Conservation (phyloP, 2,888 invertebrate species). For the Vannuccia rotundouncinata region DNA sequence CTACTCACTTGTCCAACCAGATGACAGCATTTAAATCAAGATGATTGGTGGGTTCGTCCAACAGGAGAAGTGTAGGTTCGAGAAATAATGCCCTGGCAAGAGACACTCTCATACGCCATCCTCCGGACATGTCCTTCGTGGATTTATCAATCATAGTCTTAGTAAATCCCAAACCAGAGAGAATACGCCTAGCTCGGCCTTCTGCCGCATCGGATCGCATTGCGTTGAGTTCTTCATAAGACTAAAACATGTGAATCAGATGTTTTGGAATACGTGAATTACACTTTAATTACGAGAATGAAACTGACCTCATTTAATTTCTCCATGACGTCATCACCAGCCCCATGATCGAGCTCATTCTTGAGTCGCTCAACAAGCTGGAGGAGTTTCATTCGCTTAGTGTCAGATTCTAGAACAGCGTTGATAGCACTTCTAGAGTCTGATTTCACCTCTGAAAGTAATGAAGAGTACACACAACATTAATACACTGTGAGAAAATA, state of each 20-base stretch:
- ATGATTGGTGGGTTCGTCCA: constrained; percentile 99
- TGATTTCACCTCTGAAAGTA: constrained; percentile 76
- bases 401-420: constrained; percentile 84
- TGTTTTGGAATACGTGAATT: too few relatives aligned
- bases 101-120: constrained; percentile 98
- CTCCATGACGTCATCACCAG: constrained; percentile 43
- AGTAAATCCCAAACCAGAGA: constrained; percentile 89
- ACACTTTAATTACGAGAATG: too few relatives aligned
- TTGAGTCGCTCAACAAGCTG: constrained; percentile 67
- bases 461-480: too few relatives aligned
- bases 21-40: constrained; percentile 98
- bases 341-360: constrained; percentile 67
- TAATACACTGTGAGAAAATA: too few relatives aligned
- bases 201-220: constrained; percentile 97
- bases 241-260: too few relatives aligned
- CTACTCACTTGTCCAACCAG: constrained; percentile 89
- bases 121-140: constrained; percentile 66
- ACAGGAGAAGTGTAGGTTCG: constrained; percentile 87
- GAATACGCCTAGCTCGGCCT: constrained; percentile 83
- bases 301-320: constrained; percentile 25
- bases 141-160: constrained; percentile 73
- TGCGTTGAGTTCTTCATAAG: constrained; percentile 86
- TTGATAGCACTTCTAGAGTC: constrained; percentile 87
- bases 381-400: constrained; percentile 73
- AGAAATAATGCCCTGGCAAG: constrained; percentile 84